phyloP scores from a whole-genome alignment of 2,797 vertebrate species.

The Onychomys arenicola region DNA sequence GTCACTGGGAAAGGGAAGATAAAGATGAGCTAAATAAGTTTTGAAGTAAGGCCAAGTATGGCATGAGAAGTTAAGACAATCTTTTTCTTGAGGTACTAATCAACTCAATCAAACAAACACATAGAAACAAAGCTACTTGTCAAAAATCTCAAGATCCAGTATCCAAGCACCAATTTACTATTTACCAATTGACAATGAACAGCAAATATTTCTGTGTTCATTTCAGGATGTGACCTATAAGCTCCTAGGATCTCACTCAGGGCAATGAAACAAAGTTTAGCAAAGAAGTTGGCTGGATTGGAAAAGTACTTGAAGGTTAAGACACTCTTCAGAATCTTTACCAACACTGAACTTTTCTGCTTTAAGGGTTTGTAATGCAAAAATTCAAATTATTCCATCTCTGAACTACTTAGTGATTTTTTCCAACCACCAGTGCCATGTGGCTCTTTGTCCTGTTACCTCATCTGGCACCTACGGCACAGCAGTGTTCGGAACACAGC shows the following conservation, averaged over 20 bases:
- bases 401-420: slow-evolving; percentile 57
- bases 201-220: neutral
- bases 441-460: slow-evolving; percentile 50
- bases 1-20: neutral
- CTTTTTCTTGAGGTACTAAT: neutral
- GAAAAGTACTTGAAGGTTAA: slow-evolving; percentile 56
- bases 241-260: neutral
- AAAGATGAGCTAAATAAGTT: neutral
- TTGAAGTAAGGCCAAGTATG: slow-evolving; percentile 21
- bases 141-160: neutral
- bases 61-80: neutral
- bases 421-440: neutral
- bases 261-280: neutral
- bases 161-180: neutral
- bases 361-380: slow-evolving; percentile 53
- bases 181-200: neutral
- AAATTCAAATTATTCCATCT: slow-evolving; percentile 68
- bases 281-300: neutral
- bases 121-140: neutral
- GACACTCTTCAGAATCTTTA: neutral
- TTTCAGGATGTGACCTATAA: neutral
- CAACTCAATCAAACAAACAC: neutral
- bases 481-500: slow-evolving; percentile 55
- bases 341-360: slow-evolving; percentile 55
- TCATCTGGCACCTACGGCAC: slow-evolving; percentile 59